Evolutionary conservation across 35 echinoderm and acorn worm species (phyloP).

Genomic region (Holothuria glaberrima): DNA sequence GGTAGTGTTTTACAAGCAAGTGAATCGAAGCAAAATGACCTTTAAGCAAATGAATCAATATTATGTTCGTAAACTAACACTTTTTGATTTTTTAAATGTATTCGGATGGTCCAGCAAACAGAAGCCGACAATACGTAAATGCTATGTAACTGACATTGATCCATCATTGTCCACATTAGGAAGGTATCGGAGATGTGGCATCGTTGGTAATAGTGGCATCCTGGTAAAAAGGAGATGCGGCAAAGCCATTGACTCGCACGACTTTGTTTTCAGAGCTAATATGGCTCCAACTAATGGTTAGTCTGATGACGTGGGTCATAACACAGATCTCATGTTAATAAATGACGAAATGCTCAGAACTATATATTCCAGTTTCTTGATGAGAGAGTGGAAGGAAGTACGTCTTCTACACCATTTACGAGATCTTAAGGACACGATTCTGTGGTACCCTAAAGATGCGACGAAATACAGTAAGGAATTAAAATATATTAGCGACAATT

Average conservation of each 20-base stretch:
- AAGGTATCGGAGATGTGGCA: conserved; percentile 45
- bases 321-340: conserved; percentile 52
- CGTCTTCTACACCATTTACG: not conserved
- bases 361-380: not conserved
- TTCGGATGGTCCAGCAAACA: no score
- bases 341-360: no score
- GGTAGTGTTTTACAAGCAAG: not conserved
- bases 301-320: conserved; percentile 48
- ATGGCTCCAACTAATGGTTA: conserved; percentile 58
- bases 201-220: conserved; percentile 72
- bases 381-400: not conserved
- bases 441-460: conserved; percentile 19
- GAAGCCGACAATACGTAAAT: not conserved
- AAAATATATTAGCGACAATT: not conserved
- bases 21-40: not conserved
- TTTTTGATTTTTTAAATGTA: no score
- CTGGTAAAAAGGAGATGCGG: conserved; percentile 62
- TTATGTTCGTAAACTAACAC: not conserved
- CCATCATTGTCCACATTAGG: not conserved
- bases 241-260: conserved; percentile 50
- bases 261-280: conserved; percentile 72
- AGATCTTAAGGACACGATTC: conserved; percentile 2
- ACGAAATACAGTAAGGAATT: not conserved
- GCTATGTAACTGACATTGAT: not conserved
- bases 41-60: not conserved